Base-by-base conservation (phyloP, 2,797 vertebrate genomes). In the Karalla daura region DNA sequence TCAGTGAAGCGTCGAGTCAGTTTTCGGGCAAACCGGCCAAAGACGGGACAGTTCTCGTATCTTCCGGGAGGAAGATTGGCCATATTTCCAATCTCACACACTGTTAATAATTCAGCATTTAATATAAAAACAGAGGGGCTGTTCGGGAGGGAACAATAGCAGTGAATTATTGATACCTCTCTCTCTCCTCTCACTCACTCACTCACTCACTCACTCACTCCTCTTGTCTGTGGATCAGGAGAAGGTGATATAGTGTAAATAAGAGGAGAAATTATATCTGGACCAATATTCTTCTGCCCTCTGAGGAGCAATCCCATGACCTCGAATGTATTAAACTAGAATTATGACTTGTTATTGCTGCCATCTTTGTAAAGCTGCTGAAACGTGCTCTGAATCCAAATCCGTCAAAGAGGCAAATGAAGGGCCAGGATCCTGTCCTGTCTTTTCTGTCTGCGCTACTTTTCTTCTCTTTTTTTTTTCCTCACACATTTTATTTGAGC, bases 81-180 rank as follows among this genome's bases (percentile, higher is more conserved):
- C 61, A 73, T 64, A 82, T 86, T 82, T 85, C 78, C 67, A 85
- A 87, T 91, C 81, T 79, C 80, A 67, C 46, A 73, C 45, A 70
- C 33, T 50, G 37, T 94, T 84, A 94, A 94, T 94, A 93, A 94
- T 94, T 94, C 68, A 94, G 53, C 83, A 80, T 90, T 88, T 91
- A 93, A 94, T 94, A 93, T 89, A 89, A 83, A 89, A 88, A 84
- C 87, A 86, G 89, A 87, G 81, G 70, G 86, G 74, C 83, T 68
- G 76, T 85, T 83, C 51, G 12, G 74, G 69, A 84, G 75, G 81
- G 74, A 89, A 91, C 78, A 91, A 92, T 81, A 76, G 75, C 56
- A 63, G 74, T 94, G 69, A 93, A 94, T 94, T 90, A 94, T 93
- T 93, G 78, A 94, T 91, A 76, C 65, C 21, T 2, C 45, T 40